phyloP scores from a whole-genome alignment of 2,113 vertebrate genomes.

The Lamprologus sp. region DNA sequence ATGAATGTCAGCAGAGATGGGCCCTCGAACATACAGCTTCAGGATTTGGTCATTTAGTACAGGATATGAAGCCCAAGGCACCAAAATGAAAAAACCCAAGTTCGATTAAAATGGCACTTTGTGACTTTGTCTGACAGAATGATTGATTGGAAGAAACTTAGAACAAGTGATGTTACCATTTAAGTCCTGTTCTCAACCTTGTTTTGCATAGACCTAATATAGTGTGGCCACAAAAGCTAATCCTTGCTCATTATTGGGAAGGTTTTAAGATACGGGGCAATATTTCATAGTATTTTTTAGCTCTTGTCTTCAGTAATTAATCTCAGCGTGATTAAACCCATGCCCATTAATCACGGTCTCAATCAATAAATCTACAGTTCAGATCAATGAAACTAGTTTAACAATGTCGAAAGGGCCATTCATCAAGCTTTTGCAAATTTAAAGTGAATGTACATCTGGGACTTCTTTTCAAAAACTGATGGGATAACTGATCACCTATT shows the following conservation, averaged over 20 bases:
- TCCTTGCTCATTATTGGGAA: not conserved
- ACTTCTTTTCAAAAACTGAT: not conserved
- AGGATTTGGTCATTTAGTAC: not conserved
- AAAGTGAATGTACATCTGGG: not conserved
- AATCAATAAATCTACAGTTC: slow-evolving; percentile 25
- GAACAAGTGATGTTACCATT: not conserved
- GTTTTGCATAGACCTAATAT: not conserved
- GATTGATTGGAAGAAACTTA: not conserved
- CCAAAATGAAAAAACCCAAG: not conserved
- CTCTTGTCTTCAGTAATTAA: not conserved
- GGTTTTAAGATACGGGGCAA: not conserved
- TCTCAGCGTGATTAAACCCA: not conserved
- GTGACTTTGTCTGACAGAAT: not conserved
- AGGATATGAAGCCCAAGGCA: not conserved
- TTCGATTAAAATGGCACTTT: not conserved
- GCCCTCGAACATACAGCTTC: not conserved
- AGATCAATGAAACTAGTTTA: slow-evolving; percentile 26
- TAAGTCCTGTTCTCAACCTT: not conserved
- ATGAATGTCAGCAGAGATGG: not conserved
- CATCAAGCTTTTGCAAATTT: not conserved
- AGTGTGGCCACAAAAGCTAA: not conserved
- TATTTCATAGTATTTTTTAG: not conserved
- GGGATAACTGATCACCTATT: not conserved
- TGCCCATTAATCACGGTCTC: slow-evolving; percentile 21
- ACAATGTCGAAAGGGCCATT: slow-evolving; percentile 21